phyloP scores from a whole-genome alignment of 2,113 vertebrate genomes.

The Cynocephalus volans region DNA sequence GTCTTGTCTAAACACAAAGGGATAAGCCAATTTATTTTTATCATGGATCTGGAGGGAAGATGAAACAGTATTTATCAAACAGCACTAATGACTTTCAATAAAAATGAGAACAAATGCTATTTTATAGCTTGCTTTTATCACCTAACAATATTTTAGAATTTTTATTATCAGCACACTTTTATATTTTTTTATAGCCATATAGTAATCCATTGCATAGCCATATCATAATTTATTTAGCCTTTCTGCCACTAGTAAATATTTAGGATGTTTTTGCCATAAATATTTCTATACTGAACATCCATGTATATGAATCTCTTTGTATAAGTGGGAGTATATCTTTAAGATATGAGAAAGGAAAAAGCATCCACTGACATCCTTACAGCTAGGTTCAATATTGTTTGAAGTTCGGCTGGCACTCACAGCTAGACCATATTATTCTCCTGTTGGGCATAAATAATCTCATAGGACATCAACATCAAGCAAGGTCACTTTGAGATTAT shows the following conservation, averaged over 20 bases:
- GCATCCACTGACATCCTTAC: not conserved
- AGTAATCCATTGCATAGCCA: not conserved
- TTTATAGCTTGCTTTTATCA: not conserved
- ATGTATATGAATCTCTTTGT: conserved; percentile 1
- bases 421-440: not conserved
- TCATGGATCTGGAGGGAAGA: not conserved
- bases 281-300: not conserved
- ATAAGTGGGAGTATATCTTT: not conserved
- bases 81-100: not conserved
- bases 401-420: not conserved
- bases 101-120: not conserved
- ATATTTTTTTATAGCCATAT: not conserved
- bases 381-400: not conserved
- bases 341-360: not conserved
- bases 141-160: not conserved
- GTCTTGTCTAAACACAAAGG: not conserved
- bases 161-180: not conserved
- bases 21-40: not conserved
- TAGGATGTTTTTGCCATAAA: not conserved
- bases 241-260: not conserved
- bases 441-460: no score
- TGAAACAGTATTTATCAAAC: not conserved
- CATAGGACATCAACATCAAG: not conserved
- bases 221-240: conserved; percentile 4
- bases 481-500: not conserved